phyloP scores from a whole-genome alignment of 1,140 invertebrate species.

The Bathynomus jamesi region DNA sequence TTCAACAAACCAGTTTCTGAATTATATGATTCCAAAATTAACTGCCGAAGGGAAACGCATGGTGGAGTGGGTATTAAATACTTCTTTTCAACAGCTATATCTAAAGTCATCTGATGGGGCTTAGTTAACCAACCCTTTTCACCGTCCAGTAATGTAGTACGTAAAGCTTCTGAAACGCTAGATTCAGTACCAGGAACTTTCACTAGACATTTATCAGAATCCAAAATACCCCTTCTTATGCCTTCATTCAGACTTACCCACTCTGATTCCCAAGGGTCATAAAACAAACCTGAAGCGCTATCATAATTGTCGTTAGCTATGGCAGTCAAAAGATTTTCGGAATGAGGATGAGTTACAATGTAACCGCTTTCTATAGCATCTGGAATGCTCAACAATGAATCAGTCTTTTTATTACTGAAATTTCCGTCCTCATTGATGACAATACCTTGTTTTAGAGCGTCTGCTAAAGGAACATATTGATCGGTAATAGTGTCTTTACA shows the following conservation, averaged over 20 bases:
- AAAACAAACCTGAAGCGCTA: constrained; percentile 61
- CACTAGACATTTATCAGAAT: constrained; percentile 59
- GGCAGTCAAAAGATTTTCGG: constrained; percentile 61
- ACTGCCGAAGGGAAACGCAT: constrained; percentile 51
- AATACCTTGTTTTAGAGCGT: constrained; percentile 62
- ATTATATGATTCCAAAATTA: constrained; percentile 19
- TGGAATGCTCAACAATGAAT: constrained; percentile 56
- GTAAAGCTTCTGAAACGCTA: constrained; percentile 48
- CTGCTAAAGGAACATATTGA: constrained; percentile 58
- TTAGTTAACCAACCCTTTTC: constrained; percentile 58
- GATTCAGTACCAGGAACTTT: constrained; percentile 62
- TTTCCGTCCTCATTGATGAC: constrained; percentile 45
- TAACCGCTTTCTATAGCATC: constrained; percentile 59
- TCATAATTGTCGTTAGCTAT: constrained; percentile 72
- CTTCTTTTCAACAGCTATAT: too few relatives aligned
- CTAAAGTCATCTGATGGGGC: too few relatives aligned
- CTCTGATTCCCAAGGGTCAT: constrained; percentile 70
- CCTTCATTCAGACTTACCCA: constrained; percentile 62
- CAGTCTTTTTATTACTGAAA: constrained; percentile 46
- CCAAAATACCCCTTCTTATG: constrained; percentile 61
- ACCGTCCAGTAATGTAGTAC: constrained; percentile 56
- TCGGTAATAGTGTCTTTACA: too few relatives aligned
- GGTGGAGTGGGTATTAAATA: constrained; percentile 54
- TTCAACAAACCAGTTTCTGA: constrained; percentile 39
- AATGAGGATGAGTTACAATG: constrained; percentile 60